Percentiles rank a stretch among this genome's conserved stretches.
Conservation (phyloP, 2,797 vertebrate genomes). For the Lacerta bilineata region DNA sequence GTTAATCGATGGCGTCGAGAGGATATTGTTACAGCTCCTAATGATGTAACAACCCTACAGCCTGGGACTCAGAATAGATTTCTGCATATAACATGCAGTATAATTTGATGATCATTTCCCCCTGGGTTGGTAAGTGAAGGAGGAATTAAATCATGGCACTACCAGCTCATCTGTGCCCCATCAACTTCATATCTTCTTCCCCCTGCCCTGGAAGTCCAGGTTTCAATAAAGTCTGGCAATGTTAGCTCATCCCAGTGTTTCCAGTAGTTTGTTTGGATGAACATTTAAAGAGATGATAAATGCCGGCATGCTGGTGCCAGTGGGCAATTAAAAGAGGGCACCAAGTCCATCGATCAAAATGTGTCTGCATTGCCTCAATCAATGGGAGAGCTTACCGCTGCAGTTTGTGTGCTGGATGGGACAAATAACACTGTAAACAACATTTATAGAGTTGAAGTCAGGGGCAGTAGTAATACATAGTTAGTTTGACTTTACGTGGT, state of each 20-base stretch:
- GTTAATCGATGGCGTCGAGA: constrained; percentile 42
- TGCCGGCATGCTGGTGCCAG: constrained; percentile 39
- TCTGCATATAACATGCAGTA: constrained; percentile 36
- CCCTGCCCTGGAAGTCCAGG: constrained; percentile 45
- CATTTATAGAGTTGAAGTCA: constrained; percentile 60
- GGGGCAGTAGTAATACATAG: constrained; percentile 54
- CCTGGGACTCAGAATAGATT: constrained; percentile 50
- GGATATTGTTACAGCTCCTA: constrained; percentile 34
- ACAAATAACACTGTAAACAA: constrained; percentile 64
- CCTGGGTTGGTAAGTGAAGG: constrained; percentile 48
- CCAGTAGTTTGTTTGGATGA: constrained; percentile 52
- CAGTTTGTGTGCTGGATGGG: constrained; percentile 32
- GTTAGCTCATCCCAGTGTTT: constrained; percentile 50
- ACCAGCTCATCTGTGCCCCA: constrained; percentile 27
- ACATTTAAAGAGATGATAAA: constrained; percentile 62
- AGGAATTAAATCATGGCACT: constrained; percentile 54
- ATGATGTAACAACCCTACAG: constrained; percentile 24
- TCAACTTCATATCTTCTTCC: constrained; percentile 43
- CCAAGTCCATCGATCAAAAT: constrained; percentile 59
- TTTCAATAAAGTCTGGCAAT: constrained; percentile 47
- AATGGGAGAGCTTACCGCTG: constrained; percentile 53
- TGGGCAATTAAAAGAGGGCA: constrained; percentile 62
- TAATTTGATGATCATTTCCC: constrained; percentile 53
- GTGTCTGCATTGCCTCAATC: constrained; percentile 67
- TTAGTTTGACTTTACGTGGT: constrained; percentile 67